phyloP scores from a whole-genome alignment of 1,140 invertebrate species.

The Bombus sibiricus region DNA sequence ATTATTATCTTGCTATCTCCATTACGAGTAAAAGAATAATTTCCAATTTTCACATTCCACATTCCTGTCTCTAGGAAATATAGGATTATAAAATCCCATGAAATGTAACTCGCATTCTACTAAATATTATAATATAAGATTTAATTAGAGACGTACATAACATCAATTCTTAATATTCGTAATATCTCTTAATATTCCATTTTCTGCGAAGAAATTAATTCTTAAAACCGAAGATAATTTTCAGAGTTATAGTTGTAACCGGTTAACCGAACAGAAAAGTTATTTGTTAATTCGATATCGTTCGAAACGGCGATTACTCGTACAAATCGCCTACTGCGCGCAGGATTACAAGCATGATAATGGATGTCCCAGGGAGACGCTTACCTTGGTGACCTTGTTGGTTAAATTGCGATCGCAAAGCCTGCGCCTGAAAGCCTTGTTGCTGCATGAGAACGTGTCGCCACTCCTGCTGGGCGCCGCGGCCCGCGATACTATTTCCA shows the following conservation, averaged over 20 bases:
- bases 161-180: not conserved
- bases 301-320: not conserved
- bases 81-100: not conserved
- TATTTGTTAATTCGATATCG: not conserved
- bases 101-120: too few species aligned
- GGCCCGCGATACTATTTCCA: constrained; percentile 77
- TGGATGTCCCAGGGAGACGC: not conserved
- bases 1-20: not conserved
- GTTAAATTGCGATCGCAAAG: constrained; percentile 84
- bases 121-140: too few species aligned
- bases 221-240: not conserved
- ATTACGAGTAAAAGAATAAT: not conserved
- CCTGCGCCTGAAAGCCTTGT: constrained; percentile 84
- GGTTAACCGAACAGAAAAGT: not conserved
- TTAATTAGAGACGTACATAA: not conserved
- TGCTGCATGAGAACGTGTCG: constrained; percentile 88
- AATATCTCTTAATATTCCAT: not conserved
- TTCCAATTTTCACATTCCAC: not conserved
- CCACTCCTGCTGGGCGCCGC: constrained; percentile 84
- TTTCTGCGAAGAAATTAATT: not conserved
- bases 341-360: not conserved
- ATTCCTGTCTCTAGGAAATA: not conserved
- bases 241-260: too few species aligned
- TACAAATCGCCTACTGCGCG: not conserved
- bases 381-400: constrained; percentile 87